These are phyloP conservation scores for Aphelinus atriplicis DNA, from an alignment of 1,140 invertebrate genomes.

Conservation along the genomic window DNA sequence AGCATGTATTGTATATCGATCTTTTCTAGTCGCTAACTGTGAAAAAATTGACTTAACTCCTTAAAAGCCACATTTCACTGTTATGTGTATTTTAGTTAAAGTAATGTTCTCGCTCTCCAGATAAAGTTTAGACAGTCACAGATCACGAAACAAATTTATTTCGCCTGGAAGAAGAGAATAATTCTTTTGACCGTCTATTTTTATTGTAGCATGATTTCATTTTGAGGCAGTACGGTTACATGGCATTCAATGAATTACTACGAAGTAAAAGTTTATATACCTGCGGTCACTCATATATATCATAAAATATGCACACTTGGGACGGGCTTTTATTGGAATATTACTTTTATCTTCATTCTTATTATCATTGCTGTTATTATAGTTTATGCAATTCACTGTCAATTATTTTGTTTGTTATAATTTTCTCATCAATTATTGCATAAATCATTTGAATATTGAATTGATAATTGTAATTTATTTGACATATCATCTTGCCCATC, in stretches of 20 bases:
- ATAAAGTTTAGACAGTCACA: too few species aligned
- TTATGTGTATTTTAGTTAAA: too few species aligned
- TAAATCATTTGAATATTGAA: not conserved
- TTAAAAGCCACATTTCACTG: too few species aligned
- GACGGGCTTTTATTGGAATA: not conserved
- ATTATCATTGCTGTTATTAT: not conserved
- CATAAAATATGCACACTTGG: slow-evolving; percentile 6
- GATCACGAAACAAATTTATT: too few species aligned
- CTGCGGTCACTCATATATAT: slow-evolving; percentile 2
- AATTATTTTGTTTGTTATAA: not conserved
- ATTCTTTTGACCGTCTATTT: too few species aligned
- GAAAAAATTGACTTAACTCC: too few species aligned
- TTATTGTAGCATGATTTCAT: too few species aligned
- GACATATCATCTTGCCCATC: not conserved
- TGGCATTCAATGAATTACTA: too few species aligned
- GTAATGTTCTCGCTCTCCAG: too few species aligned
- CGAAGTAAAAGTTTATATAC: not conserved
- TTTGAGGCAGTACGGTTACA: too few species aligned
- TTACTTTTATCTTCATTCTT: not conserved
- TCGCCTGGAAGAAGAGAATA: too few species aligned
- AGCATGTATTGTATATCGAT: slow-evolving; percentile 12
- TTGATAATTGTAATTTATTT: not conserved
- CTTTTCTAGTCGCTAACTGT: slow-evolving; percentile 3
- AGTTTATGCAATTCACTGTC: not conserved
- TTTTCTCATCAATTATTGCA: not conserved